phyloP scores from a whole-genome alignment of 2,797 vertebrate species.

The Tinamus major region DNA sequence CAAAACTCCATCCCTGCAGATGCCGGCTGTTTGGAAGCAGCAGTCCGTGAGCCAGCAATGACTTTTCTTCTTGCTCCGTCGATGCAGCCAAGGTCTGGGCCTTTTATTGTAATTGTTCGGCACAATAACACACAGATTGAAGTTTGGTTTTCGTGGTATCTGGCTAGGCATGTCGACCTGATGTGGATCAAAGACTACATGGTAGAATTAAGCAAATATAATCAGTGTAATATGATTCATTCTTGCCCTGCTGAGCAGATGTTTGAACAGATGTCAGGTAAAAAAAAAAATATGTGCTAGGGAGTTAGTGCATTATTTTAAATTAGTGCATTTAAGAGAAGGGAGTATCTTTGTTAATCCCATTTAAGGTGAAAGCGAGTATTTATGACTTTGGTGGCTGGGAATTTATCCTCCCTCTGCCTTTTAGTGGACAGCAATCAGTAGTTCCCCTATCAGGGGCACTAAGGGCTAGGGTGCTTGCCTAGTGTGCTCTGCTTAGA shows the following conservation, averaged over 20 bases:
- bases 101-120: slow-evolving; percentile 8
- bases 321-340: slow-evolving; percentile 69
- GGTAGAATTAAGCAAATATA: slow-evolving; percentile 53
- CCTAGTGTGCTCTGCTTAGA: not conserved
- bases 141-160: slow-evolving; percentile 9
- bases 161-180: slow-evolving; percentile 11
- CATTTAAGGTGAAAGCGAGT: slow-evolving; percentile 54
- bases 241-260: slow-evolving; percentile 58
- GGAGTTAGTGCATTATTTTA: slow-evolving; percentile 68
- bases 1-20: not conserved
- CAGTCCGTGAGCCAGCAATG: not conserved
- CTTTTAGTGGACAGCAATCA: not conserved
- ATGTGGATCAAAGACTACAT: slow-evolving; percentile 31
- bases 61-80: not conserved
- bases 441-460: not conserved
- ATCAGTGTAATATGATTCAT: slow-evolving; percentile 69
- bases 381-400: slow-evolving; percentile 58
- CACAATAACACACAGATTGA: not conserved
- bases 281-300: not conserved
- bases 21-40: not conserved
- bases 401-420: slow-evolving; percentile 28
- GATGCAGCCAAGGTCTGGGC: not conserved
- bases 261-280: slow-evolving; percentile 76
- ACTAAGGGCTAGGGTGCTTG: not conserved
- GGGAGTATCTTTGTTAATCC: slow-evolving; percentile 69